Percentiles rank a stretch among this genome's conserved stretches.
phyloP scores from a whole-genome alignment of 30 jellyfish, hydroid and myxozoan genomes.

The Catostylus mosaicus region DNA sequence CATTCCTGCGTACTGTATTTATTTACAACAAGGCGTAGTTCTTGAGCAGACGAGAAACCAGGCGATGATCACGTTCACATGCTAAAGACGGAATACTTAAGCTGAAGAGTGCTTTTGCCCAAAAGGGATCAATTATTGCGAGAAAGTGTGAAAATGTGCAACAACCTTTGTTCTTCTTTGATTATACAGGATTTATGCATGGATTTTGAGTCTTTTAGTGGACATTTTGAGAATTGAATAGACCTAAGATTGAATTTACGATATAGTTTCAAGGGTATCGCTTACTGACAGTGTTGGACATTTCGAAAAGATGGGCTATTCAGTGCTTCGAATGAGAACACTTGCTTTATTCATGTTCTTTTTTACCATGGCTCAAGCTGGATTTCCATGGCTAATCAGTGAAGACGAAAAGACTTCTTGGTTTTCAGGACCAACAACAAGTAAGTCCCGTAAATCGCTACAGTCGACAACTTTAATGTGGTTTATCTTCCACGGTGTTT shows the following conservation, averaged over 20 bases:
- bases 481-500: background rate
- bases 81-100: background rate
- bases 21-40: background rate
- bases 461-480: background rate
- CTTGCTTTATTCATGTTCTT: background rate
- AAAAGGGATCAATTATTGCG: background rate
- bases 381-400: constrained; percentile 65
- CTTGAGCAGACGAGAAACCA: background rate
- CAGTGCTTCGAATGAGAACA: background rate
- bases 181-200: constrained; percentile 54
- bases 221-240: constrained; percentile 14
- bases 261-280: background rate
- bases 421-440: constrained; percentile 57
- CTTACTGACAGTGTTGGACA: constrained; percentile 1
- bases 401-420: constrained; percentile 61
- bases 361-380: constrained; percentile 40
- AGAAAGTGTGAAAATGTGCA: constrained; percentile 21
- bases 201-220: constrained; percentile 40
- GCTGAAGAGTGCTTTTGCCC: background rate
- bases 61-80: background rate
- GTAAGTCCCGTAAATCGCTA: background rate
- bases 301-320: background rate
- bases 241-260: background rate
- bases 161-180: constrained; percentile 26
- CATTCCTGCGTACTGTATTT: constrained; percentile 28